Evolutionary conservation across 2,113 vertebrate genomes (phyloP), one percentile per base, ranked within the genome.

Genomic region (Scolopax mira): DNA sequence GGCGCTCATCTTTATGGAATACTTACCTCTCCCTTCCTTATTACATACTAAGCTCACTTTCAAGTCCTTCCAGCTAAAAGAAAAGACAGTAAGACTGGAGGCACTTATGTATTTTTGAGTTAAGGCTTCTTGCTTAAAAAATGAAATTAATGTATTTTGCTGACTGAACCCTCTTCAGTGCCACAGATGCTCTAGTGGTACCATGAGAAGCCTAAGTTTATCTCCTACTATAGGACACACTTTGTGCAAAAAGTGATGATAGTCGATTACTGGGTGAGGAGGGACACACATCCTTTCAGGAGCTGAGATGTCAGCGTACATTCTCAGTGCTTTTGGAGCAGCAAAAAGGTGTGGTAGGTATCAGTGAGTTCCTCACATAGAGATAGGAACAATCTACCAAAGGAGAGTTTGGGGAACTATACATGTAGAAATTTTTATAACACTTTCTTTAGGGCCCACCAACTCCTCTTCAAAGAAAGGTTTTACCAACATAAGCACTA

Each of bases 371-470:
- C 69, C 49, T 69, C 60, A 35, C 4, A 41, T 4, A 48, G 35
- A 35, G 30, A 28, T 6, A 24, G 16, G n/a, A 31, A 31, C 4
- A 55, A 35, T 35, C 23, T 73, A 9, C 8, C 8, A 19, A 3
- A 52, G 39, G 7, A 65, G 1, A 8, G 22, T 69, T 60, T 77
- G 39, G 39, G 58, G 39, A 30, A 35, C 19, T 35, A 0, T 35
- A 5, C 4, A 0, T 41, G 70, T 81, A 0, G 0, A 22, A n/a
- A n/a, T n/a, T 31, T 27, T 58, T 35, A 31, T 4, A 10, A 16
- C 12, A 9, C 3, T 30, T 3, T 42, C 11, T 64, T 10, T 7
- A 48, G 37, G 12, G 7, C 18, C 52, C 27, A 48, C 6, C 3
- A 46, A 28, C 14, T 31, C 23, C 25, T 69, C 18, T 58, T 58